A percentile compares a stretch with the other conserved stretches of the same genome.
Conservation (phyloP, 2,113 vertebrate species). For the Todiramphus chloris region DNA sequence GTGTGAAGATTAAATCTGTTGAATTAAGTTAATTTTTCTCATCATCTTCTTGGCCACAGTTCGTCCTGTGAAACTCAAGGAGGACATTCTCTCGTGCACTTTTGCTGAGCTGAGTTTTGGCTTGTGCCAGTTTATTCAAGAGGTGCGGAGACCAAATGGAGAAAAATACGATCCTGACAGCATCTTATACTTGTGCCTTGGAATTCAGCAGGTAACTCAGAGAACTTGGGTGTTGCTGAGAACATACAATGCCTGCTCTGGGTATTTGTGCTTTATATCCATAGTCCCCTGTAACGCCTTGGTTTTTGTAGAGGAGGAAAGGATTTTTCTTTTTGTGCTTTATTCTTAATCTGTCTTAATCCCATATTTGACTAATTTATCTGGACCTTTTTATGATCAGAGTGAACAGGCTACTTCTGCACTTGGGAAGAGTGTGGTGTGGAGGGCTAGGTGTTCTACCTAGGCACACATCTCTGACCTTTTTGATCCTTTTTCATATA, state of each 20-base stretch:
- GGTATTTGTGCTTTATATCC: not conserved
- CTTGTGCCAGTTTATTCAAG: constrained; percentile 91
- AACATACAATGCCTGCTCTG: not conserved
- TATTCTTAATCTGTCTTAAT: not conserved
- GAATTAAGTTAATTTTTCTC: not conserved
- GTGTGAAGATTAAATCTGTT: not conserved
- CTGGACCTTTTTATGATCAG: not conserved
- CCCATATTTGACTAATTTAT: not conserved
- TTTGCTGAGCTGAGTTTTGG: constrained; percentile 94
- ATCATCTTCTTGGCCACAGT: constrained; percentile 66
- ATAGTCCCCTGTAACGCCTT: not conserved
- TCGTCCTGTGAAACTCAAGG: constrained; percentile 86
- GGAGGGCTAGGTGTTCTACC: not conserved
- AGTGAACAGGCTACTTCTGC: not conserved
- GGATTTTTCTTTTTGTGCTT: not conserved
- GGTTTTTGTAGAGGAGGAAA: not conserved
- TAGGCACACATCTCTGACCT: not conserved
- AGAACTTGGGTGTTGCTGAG: not conserved
- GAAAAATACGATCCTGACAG: constrained; percentile 91
- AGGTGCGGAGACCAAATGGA: constrained; percentile 90
- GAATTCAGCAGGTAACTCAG: constrained; percentile 91
- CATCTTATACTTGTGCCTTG: constrained; percentile 97
- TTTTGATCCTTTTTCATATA: not conserved
- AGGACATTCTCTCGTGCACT: constrained; percentile 91
- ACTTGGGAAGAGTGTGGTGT: not conserved